Base-by-base conservation (phyloP, 2,113 vertebrate species). In the Alosa alosa region DNA sequence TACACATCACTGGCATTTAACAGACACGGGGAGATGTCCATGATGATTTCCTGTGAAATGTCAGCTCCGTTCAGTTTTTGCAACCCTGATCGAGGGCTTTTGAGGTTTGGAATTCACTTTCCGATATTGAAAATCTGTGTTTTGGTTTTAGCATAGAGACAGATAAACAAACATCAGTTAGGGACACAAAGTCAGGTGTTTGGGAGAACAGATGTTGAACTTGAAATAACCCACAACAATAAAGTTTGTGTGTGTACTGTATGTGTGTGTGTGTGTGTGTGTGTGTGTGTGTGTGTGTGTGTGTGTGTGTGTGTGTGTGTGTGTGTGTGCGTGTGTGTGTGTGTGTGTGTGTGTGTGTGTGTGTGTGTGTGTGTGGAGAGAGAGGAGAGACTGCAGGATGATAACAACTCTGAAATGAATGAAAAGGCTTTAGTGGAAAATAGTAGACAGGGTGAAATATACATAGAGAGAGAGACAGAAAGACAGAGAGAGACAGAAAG, bases 91-190 rank as follows among this genome's bases (percentile, higher is more conserved):
- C 20, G 60, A 9, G 13, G 52, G 11, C 6, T 1, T 15, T 11
- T 18, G 11, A 20, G 60, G 7, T 25, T 25, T 64, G 22, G 20
- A 25, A n/a, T 64, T 64, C 57, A 64, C 4, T 64, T n/a, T n/a
- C 60, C 22, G 22, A n/a, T 25, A 64, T n/a, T 64, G 60, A 8
- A 64, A 64, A 64, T 64, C 22, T 64, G 60, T 64, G n/a, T 64
- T 64, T 64, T n/a, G 20, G 60, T 64, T 2, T 64, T 64, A 9
- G 20, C 20, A n/a, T 2, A 25, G 60, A 25, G 60, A 64, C 20
- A 49, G 60, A 64, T 64, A 64, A 60, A 64, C 60, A 64, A 64
- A 64, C n/a, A 64, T 57, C 52, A 57, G 18, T 57, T 57, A 57
- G 52, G 41, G 47, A 49, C 47, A 11, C 47, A 11, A 10, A 11